A percentile compares a stretch with the other conserved stretches of the same genome.
Evolutionary conservation across 2,113 vertebrate genomes (phyloP).

Genomic region (Aegithalos caudatus): DNA sequence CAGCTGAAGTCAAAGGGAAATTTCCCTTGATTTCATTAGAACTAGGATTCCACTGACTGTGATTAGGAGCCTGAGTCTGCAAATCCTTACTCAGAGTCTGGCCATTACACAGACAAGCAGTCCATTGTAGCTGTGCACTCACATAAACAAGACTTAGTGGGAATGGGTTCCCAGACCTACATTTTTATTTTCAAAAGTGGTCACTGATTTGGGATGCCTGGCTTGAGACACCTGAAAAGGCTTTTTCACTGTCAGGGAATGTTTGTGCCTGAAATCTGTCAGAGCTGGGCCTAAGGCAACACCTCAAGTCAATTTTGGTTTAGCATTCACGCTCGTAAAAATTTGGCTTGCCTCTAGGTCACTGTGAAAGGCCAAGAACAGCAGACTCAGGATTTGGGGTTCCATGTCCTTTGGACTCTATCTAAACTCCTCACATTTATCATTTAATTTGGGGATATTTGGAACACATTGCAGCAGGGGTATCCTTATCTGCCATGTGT

Average conservation of each 20-base stretch:
- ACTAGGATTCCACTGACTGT: background rate
- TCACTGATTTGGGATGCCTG: conserved; percentile 43
- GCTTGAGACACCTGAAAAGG: conserved; percentile 52
- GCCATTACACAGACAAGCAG: conserved; percentile 15
- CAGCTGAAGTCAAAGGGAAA: conserved; percentile 46
- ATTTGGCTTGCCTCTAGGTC: background rate
- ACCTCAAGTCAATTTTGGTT: background rate
- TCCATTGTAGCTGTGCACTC: conserved; percentile 12
- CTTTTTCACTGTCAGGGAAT: conserved; percentile 45
- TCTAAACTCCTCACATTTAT: background rate
- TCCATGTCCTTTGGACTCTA: background rate
- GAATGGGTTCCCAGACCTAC: background rate
- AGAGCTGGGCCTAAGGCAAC: background rate
- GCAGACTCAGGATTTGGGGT: background rate
- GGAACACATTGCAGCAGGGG: background rate
- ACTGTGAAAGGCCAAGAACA: background rate
- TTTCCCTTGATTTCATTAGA: conserved; percentile 29
- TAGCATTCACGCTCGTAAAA: background rate
- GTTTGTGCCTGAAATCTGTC: background rate
- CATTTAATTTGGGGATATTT: background rate
- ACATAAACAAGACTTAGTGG: conserved; percentile 24
- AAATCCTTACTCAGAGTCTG: conserved; percentile 34
- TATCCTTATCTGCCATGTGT: background rate
- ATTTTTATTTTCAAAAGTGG: conserved; percentile 53
- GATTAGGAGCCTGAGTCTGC: conserved; percentile 17